Conservation (phyloP, 2,113 vertebrate species). For the Notarius lentiginosus region DNA sequence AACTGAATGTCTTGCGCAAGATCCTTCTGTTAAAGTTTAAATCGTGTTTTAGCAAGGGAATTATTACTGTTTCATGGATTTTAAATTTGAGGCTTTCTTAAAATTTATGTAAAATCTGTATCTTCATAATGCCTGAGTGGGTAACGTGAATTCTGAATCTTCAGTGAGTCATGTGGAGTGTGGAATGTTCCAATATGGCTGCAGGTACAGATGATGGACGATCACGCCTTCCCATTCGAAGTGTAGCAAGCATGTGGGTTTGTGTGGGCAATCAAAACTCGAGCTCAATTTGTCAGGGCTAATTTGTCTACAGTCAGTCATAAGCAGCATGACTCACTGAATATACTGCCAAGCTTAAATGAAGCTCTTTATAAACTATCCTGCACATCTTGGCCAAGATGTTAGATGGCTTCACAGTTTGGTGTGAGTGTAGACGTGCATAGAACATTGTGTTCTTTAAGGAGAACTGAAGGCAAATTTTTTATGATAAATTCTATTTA, state of each 20-base stretch:
- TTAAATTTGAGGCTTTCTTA: neutral
- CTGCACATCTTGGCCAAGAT: neutral
- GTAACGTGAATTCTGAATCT: neutral
- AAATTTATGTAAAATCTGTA: neutral
- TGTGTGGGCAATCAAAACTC: slow-evolving; percentile 25
- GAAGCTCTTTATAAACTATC: neutral
- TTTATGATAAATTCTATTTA: too few relatives aligned
- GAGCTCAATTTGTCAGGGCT: slow-evolving; percentile 7
- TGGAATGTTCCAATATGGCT: slow-evolving; percentile 2
- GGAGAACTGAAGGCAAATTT: too few relatives aligned
- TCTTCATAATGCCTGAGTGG: neutral
- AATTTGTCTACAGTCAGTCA: slow-evolving; percentile 29
- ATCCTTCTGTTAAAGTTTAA: neutral
- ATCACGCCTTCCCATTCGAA: neutral
- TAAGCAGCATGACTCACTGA: slow-evolving; percentile 27
- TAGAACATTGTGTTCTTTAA: neutral
- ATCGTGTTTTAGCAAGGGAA: neutral
- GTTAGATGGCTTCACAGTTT: neutral
- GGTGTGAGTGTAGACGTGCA: neutral
- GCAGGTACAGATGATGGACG: slow-evolving; percentile 15
- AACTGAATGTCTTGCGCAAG: neutral
- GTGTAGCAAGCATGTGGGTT: slow-evolving; percentile 10
- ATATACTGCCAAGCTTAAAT: slow-evolving; percentile 10
- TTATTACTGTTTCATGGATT: neutral
- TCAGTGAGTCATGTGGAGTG: neutral